Evolutionary conservation across 2,113 vertebrate species (phyloP), one percentile per base, ranked within the genome.

Genomic region (Pelusios castaneus): DNA sequence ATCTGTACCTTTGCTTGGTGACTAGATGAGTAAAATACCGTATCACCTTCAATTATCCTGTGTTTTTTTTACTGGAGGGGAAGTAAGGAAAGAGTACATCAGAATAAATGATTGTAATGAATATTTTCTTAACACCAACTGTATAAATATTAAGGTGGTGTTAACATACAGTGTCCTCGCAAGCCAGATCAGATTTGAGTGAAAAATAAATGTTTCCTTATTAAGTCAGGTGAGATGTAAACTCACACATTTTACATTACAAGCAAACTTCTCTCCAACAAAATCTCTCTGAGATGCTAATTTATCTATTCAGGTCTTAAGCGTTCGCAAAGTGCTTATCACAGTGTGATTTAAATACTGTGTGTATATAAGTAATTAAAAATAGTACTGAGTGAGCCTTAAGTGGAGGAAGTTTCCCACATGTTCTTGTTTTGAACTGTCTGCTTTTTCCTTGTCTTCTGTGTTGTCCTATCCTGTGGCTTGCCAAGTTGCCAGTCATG

Each of bases 91-190:
- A 70, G 43, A 76, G 47, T 52, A 45, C 52, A 87, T 94, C 88
- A 88, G 93, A 97, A 87, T 43, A 84, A 88, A 85, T 19, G 4
- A 25, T 91, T 85, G 63, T 63, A 54, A 58, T 63, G 84, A 81
- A 4, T 92, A 27, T 60, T 94, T 93, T 92, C 94, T 10, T 95
- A 95, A 60, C 47, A n/a, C 38, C 85, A 76, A 2, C 0, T 93
- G 85, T 92, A 70, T 94, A 95, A 96, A 94, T 94, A 94, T 81
- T 89, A 78, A n/a, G 60, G 38, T n/a, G 85, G 78, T 24, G 17
- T 21, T 87, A 60, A n/a, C 77, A 55, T 27, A 76, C 43, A 14
- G 13, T 21, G 17, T 82, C 49, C 56, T 60, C 29, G 27, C 80
- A 83, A 56, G 38, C 51, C 78, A 76, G 52, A 89, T 56, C 73